Evolutionary conservation across 2,113 vertebrate genomes (phyloP), one percentile per base, ranked within the genome.

Genomic region (Xiphophorus maculatus): DNA sequence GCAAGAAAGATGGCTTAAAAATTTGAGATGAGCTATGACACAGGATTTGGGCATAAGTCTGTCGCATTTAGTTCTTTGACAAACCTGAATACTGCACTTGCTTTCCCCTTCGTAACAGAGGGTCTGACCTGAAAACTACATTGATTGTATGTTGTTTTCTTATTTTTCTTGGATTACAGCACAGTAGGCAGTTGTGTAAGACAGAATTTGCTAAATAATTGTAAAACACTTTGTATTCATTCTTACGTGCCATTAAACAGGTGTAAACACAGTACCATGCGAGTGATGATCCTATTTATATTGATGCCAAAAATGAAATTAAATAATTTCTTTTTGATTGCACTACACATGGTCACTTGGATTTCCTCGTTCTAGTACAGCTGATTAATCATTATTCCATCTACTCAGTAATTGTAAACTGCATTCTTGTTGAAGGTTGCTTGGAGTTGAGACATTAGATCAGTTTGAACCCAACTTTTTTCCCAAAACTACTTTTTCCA

Each of bases 241-340:
- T 89, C 83, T 75, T 72, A 66, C 66, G 92, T 92, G 92, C 92
- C 91, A 91, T 85, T 76, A 68, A 82, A 74, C 77, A 74, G 65
- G 65, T 65, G 19, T 33, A 51, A 71, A 62, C 25, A 29, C 51
- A 44, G 9, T 13, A 28, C 63, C 58, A 66, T 37, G 60, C 48
- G 66, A 80, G 63, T 32, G 44, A 85, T 40, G 64, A 11, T 73
- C 40, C 48, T 51, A 6, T 69, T 88, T 28, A 15, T 1, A 61
- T 40, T 6, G 44, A 74, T 83, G 83, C 85, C 79, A 88, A 73
- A 80, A 62, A 3, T 14, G 0, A 44, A 73, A 17, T n/a, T 7
- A n/a, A 63, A 79, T 25, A 0, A 22, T 58, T 75, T 30, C 40
- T 40, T 51, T 76, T 76, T 64, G 66, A 76, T 73, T 19, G 71